Evolutionary conservation across 2,797 vertebrate species (phyloP), one percentile per base, ranked within the genome.

Genomic region (Sebastes matsubarae): DNA sequence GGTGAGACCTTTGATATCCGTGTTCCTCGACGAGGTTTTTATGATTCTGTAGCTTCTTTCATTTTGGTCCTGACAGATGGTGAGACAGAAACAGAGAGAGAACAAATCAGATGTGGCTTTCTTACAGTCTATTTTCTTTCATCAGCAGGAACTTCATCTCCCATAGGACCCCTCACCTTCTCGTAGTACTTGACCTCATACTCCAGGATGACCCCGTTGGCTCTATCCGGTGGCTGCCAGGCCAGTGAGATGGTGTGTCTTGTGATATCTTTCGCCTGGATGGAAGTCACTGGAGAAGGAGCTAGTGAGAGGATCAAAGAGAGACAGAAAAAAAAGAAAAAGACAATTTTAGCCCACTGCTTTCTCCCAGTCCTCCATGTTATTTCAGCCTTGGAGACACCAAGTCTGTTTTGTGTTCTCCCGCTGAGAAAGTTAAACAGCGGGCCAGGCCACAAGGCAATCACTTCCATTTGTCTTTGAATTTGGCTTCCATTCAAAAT

Each of bases 131-230:
- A 12, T 24, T 52, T 57, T 13, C 38, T n/a, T 34, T 70, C 7
- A 72, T 27, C 18, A 29, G 10, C 18, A 52, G 59, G 38, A 66
- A 14, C 9, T 0, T 20, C 25, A 24, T 42, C 46, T 86, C 75
- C 46, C 27, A 64, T 9, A 2, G 29, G 18, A 18, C 20, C 20
- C 25, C 86, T 92, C 94, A 99, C 98, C 98, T 99, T 99, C 88
- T 99, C 98, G 5, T 99, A 99, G 89, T 99, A 99, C 87, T 99
- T 99, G 95, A 99, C 97, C 93, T 99, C 98, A 8, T 99, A 99
- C 84, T 99, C 98, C 89, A 99, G 91, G 88, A 99, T 99, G 80
- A 99, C 98, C 27, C 98, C 98, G 3, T 99, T 99, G 91, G 98
- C 97, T 34, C 97, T 95, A 50, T 99, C 97, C 1, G 98, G 98